Conservation (phyloP, 2,113 vertebrate genomes). For the Pollimyrus isidori region DNA sequence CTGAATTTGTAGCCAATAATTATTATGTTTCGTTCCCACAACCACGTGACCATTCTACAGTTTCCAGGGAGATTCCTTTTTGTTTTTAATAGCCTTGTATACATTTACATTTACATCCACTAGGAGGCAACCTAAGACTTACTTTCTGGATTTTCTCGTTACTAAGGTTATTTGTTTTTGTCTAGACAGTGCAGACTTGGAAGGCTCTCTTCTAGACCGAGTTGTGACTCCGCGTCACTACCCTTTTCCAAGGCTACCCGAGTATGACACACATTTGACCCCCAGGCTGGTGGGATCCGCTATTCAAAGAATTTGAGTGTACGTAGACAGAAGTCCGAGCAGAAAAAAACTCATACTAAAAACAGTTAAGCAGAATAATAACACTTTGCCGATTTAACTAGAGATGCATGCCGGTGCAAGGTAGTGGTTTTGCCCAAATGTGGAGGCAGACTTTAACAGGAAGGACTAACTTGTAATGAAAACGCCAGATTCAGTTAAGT, state of each 20-base stretch:
- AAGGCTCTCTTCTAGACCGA: not conserved
- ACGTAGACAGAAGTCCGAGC: not conserved
- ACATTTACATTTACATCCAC: not conserved
- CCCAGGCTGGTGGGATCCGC: not conserved
- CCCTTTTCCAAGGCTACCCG: not conserved
- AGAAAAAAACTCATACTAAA: not conserved
- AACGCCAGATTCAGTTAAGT: not conserved
- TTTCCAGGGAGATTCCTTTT: slow-evolving; percentile 2
- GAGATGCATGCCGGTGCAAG: not conserved
- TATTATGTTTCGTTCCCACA: not conserved
- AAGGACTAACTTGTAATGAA: not conserved
- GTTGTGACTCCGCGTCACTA: not conserved
- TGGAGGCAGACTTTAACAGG: not conserved
- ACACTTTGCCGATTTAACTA: not conserved
- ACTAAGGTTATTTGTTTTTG: slow-evolving; percentile 17
- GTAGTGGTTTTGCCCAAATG: not conserved
- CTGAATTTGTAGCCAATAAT: not conserved
- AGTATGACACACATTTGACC: not conserved
- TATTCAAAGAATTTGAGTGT: not conserved
- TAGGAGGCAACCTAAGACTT: slow-evolving; percentile 7
- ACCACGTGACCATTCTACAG: not conserved
- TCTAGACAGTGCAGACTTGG: slow-evolving; percentile 20
- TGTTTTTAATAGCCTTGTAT: not conserved
- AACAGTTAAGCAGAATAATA: not conserved
- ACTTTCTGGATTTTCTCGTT: not conserved